phyloP scores from a whole-genome alignment of 2,797 vertebrate genomes.

The Oreochromis grahami region DNA sequence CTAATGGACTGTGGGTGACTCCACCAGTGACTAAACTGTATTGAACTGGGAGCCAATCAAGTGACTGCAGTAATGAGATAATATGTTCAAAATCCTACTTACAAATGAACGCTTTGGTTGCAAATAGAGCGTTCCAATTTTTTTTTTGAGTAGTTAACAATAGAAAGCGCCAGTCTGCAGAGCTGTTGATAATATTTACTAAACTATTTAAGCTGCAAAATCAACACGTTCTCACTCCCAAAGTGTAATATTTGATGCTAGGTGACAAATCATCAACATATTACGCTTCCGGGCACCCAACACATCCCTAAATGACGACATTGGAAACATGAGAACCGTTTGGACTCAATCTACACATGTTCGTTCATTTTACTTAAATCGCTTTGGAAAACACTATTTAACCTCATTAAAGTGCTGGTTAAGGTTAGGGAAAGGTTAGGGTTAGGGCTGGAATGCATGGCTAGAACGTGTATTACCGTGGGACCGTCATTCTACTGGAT shows the following conservation, averaged over 20 bases:
- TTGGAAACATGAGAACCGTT: neutral
- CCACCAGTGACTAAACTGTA: neutral
- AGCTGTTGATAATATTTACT: neutral
- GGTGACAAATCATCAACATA: neutral
- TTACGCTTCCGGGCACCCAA: accelerated
- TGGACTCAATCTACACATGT: neutral
- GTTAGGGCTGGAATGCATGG: accelerated
- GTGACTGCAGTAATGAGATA: neutral
- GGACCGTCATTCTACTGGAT: neutral
- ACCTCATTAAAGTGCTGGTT: neutral
- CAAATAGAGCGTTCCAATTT: accelerated
- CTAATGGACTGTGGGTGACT: neutral
- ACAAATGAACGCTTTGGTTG: neutral
- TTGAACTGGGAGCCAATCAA: neutral
- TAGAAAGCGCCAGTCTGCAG: neutral
- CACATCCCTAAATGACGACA: accelerated
- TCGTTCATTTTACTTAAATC: neutral
- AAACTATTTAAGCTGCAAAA: neutral
- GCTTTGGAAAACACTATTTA: accelerated
- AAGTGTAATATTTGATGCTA: neutral
- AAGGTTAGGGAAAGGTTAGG: accelerated
- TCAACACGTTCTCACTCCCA: neutral
- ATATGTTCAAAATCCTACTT: neutral
- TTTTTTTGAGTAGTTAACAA: neutral
- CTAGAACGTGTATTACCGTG: neutral